These are phyloP conservation scores for Etheostoma cragini DNA, from an alignment of 2,113 vertebrate species.

Conservation along the genomic window DNA sequence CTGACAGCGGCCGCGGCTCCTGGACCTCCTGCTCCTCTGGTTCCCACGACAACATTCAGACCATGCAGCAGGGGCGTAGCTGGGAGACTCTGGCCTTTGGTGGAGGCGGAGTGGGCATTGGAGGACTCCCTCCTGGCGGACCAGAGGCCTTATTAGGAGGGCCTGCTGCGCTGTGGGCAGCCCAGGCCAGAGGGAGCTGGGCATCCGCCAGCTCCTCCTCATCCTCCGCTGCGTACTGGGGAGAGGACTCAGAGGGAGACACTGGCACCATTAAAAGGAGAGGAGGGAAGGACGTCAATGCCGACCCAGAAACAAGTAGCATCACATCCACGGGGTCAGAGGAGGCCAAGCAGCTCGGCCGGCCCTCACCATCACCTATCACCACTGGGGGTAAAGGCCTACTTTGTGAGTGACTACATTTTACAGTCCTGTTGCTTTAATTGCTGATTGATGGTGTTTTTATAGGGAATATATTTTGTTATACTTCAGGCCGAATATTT, in stretches of 20 bases:
- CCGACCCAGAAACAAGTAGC: constrained; percentile 91
- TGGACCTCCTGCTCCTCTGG: constrained; percentile 99
- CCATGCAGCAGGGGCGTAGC: constrained; percentile 95
- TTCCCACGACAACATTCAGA: constrained; percentile 98
- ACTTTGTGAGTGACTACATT: constrained; percentile 85
- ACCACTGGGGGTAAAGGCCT: constrained; percentile 89
- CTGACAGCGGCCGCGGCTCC: constrained; percentile 97
- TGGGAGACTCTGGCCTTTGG: constrained; percentile 94
- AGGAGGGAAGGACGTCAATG: constrained; percentile 94
- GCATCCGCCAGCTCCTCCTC: constrained; percentile 88
- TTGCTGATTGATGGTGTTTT: not conserved
- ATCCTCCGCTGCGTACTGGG: constrained; percentile 95
- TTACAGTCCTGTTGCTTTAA: not conserved
- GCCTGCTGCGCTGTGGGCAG: constrained; percentile 89
- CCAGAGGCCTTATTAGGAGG: constrained; percentile 84
- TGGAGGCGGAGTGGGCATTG: constrained; percentile 85
- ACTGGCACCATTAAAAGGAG: constrained; percentile 97
- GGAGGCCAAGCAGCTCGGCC: constrained; percentile 87
- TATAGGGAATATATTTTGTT: not conserved
- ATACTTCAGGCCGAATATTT: no score
- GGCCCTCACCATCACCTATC: constrained; percentile 87
- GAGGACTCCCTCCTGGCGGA: constrained; percentile 85
- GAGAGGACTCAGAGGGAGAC: constrained; percentile 97
- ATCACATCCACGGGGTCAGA: constrained; percentile 89
- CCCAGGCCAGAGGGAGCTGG: constrained; percentile 96